Conservation (phyloP, 2,113 vertebrate genomes). For the Noctilio leporinus region DNA sequence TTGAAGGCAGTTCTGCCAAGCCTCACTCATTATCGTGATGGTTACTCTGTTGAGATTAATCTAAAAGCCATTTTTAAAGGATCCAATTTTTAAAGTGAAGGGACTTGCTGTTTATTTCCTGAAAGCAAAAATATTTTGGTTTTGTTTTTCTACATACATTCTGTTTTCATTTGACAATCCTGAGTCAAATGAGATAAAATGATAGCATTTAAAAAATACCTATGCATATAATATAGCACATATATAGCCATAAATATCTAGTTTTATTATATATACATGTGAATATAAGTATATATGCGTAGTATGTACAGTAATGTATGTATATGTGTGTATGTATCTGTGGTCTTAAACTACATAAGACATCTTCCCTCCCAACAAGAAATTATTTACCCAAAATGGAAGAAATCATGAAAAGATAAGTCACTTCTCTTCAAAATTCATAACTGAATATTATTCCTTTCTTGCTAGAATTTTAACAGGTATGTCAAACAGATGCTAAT, state of each 20-base stretch:
- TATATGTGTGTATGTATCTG: neutral
- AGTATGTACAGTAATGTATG: neutral
- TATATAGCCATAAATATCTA: neutral
- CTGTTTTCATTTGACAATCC: neutral
- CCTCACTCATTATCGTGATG: slow-evolving; percentile 58
- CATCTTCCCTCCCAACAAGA: neutral
- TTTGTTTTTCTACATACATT: neutral
- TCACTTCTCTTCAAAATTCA: neutral
- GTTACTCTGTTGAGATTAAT: slow-evolving; percentile 66
- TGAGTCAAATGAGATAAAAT: neutral
- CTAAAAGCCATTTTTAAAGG: slow-evolving; percentile 57
- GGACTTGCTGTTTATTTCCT: slow-evolving; percentile 14
- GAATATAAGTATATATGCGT: neutral
- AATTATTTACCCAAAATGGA: neutral
- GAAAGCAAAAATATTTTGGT: slow-evolving; percentile 2
- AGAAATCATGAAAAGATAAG: neutral
- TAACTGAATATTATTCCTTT: neutral
- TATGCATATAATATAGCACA: neutral
- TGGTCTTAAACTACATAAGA: neutral
- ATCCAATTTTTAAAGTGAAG: slow-evolving; percentile 41
- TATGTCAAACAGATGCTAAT: neutral
- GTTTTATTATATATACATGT: neutral
- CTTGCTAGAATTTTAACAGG: neutral
- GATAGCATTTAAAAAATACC: neutral
- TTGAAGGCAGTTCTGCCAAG: slow-evolving; percentile 61